Percentiles rank a stretch among this genome's conserved stretches.
phyloP scores from a whole-genome alignment of 1,140 invertebrate genomes.

The Sipha flava region DNA sequence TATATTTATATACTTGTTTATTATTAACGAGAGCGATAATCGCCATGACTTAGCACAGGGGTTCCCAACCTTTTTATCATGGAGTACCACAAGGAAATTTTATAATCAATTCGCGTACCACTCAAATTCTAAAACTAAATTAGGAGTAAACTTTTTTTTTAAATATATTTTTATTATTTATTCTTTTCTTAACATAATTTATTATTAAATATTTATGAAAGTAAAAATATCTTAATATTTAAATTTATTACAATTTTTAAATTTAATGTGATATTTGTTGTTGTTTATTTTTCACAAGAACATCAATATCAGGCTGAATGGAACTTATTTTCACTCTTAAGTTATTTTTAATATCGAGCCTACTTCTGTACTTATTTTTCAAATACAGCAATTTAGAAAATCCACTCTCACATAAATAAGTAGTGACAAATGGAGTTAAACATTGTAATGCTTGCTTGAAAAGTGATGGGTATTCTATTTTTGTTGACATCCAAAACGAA shows the following conservation, averaged over 20 bases:
- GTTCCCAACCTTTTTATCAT: neutral
- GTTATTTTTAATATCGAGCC: neutral
- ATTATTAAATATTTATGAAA: neutral
- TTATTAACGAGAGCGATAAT: too few relatives aligned
- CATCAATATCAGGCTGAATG: neutral
- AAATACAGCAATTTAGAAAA: neutral
- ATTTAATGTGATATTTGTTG: neutral
- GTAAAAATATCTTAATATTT: neutral
- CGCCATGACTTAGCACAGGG: neutral
- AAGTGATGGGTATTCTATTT: neutral
- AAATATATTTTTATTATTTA: slow-evolving; percentile 1
- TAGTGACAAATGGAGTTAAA: neutral
- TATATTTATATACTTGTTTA: too few relatives aligned
- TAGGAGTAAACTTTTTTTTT: slow-evolving; percentile 2
- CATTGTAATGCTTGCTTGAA: neutral
- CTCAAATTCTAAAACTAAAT: neutral
- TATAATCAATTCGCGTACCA: neutral
- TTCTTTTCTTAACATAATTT: neutral
- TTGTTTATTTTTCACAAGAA: neutral
- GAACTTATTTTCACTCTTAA: neutral
- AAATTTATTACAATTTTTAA: slow-evolving; percentile 3
- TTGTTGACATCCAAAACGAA: neutral
- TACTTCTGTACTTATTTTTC: slow-evolving; percentile 14
- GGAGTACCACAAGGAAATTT: neutral
- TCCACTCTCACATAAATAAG: neutral